Evolutionary conservation across 2,888 invertebrate genomes (phyloP).

Genomic region (Dasysyrphus albostriatus): DNA sequence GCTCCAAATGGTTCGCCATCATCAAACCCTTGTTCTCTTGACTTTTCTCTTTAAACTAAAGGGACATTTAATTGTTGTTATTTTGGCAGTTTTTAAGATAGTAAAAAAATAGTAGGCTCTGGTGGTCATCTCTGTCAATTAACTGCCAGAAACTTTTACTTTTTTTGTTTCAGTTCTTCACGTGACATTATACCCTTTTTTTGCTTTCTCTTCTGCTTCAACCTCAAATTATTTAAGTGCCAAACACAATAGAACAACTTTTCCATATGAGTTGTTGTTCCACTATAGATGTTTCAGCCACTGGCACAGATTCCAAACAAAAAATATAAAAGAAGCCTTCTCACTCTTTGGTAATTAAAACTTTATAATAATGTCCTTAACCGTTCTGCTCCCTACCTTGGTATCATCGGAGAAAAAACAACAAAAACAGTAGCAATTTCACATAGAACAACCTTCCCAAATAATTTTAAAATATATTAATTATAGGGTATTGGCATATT

Average conservation of each 20-base stretch:
- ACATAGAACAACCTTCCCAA: constrained; percentile 5
- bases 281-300: not conserved
- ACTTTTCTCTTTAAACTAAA: too few relatives aligned
- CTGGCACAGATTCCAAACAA: constrained; percentile 19
- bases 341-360: constrained; percentile 10
- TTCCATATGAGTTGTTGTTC: not conserved
- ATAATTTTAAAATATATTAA: constrained; percentile 9
- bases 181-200: not conserved
- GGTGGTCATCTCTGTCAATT: too few relatives aligned
- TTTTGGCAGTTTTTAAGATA: too few relatives aligned
- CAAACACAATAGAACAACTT: constrained; percentile 6
- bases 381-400: not conserved
- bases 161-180: not conserved
- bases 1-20: too few relatives aligned
- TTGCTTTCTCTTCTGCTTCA: not conserved
- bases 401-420: too few relatives aligned
- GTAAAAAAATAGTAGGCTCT: too few relatives aligned
- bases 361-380: constrained; percentile 26
- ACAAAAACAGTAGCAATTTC: not conserved
- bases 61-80: too few relatives aligned
- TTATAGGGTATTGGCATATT: constrained; percentile 3
- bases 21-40: too few relatives aligned
- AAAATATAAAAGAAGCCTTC: not conserved
- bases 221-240: not conserved
- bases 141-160: not conserved